Percentiles rank a stretch among this genome's conserved stretches.
These are phyloP conservation scores for Malurus alboscapulatus DNA, from an alignment of 2,113 vertebrate genomes.

Conservation along the genomic window DNA sequence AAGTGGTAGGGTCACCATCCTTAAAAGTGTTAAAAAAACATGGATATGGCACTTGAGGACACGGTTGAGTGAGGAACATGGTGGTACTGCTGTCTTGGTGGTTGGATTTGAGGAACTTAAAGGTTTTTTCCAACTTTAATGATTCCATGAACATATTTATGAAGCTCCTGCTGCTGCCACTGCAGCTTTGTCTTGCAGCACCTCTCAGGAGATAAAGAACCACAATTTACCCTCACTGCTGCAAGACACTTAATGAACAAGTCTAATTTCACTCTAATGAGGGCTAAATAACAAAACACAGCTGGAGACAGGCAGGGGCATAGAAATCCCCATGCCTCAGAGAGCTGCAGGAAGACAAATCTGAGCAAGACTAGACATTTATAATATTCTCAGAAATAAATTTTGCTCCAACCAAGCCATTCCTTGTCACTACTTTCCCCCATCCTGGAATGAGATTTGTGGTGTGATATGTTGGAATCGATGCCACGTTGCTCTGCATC, in stretches of 20 bases:
- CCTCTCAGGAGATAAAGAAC: neutral
- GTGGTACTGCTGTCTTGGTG: neutral
- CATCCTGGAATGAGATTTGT: neutral
- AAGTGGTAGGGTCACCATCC: neutral
- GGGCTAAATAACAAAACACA: neutral
- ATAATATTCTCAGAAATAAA: neutral
- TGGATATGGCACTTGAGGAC: neutral
- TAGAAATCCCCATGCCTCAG: neutral
- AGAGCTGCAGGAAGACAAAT: neutral
- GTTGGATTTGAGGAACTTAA: neutral
- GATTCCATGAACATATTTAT: fast-evolving
- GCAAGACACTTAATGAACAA: neutral
- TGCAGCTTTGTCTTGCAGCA: neutral
- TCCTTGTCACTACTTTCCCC: neutral
- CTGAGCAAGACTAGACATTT: neutral
- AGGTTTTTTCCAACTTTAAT: neutral
- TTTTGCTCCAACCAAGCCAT: neutral
- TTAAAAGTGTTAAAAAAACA: neutral
- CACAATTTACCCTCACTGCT: neutral
- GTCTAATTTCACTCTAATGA: neutral
- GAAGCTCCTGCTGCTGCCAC: neutral
- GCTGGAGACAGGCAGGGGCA: fast-evolving
- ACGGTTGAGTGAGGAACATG: too few relatives aligned
- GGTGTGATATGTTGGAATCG: neutral
- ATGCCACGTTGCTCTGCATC: neutral